Evolutionary conservation across 2,113 vertebrate genomes (phyloP).

Genomic region (Dryoscopus gambensis): DNA sequence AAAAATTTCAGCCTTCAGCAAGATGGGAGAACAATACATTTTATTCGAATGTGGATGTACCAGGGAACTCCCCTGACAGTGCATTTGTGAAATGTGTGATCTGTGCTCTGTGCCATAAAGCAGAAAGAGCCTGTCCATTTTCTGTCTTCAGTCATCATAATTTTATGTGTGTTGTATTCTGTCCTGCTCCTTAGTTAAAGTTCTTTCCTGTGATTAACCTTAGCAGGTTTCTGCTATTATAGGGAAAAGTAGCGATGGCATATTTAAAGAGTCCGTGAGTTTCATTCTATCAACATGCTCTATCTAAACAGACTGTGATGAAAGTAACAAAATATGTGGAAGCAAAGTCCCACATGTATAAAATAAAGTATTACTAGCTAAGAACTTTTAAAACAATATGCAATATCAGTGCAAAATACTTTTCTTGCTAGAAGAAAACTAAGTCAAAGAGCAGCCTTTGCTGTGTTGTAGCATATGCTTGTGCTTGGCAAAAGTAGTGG

Average conservation of each 20-base stretch:
- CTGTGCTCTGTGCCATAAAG: background rate
- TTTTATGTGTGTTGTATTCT: background rate
- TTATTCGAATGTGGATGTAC: background rate
- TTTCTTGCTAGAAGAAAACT: background rate
- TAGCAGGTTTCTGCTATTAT: background rate
- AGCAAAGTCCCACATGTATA: background rate
- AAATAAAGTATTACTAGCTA: background rate
- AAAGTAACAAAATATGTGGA: background rate
- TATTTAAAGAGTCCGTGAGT: background rate
- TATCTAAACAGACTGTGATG: background rate
- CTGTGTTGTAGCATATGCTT: conserved; percentile 62
- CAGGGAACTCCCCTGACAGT: background rate
- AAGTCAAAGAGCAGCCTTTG: background rate
- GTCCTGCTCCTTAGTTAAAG: background rate
- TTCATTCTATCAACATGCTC: background rate
- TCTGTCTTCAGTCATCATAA: background rate
- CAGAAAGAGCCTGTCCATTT: background rate
- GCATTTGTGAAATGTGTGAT: background rate
- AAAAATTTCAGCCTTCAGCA: background rate
- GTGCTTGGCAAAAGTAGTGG: conserved; percentile 40
- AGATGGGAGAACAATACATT: background rate
- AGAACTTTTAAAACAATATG: background rate
- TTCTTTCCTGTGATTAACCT: background rate
- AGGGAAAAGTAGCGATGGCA: background rate
- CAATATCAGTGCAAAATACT: background rate